A percentile compares a stretch with the other conserved stretches of the same genome.
Evolutionary conservation across 2,113 vertebrate species (phyloP).

Genomic region (Tichodroma muraria): DNA sequence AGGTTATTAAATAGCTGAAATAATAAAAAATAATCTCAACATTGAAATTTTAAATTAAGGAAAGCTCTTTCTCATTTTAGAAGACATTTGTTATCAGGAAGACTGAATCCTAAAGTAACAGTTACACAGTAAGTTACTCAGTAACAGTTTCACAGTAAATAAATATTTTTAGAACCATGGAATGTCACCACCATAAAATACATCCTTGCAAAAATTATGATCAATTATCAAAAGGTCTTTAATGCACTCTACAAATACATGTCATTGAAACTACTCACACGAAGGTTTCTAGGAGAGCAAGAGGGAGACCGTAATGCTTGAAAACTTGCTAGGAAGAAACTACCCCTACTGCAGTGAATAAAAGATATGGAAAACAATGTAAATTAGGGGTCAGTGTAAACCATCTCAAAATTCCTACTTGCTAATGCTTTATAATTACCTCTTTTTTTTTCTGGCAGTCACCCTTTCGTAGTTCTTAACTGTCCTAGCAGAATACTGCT

Average conservation of each 20-base stretch:
- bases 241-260: not conserved
- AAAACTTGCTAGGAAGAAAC: not conserved
- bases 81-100: not conserved
- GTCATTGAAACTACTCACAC: not conserved
- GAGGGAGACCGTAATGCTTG: not conserved
- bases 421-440: not conserved
- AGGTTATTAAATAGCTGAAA: not conserved
- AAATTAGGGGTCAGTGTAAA: not conserved
- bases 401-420: not conserved
- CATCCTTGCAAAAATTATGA: not conserved
- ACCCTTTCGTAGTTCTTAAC: not conserved
- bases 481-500: not conserved
- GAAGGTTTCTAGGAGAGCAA: not conserved
- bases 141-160: not conserved
- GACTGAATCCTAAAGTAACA: not conserved
- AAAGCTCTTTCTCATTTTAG: not conserved
- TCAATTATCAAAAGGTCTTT: not conserved
- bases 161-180: slow-evolving; percentile 6
- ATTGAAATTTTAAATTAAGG: slow-evolving; percentile 12
- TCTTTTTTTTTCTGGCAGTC: not conserved
- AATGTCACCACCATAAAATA: not conserved
- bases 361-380: not conserved
- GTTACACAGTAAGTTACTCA: not conserved
- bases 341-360: not conserved
- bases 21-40: slow-evolving; percentile 1